Percentiles rank a stretch among this genome's conserved stretches.
These are phyloP conservation scores for Meteorus sp. DNA, from an alignment of 1,140 invertebrate species.

Conservation along the genomic window DNA sequence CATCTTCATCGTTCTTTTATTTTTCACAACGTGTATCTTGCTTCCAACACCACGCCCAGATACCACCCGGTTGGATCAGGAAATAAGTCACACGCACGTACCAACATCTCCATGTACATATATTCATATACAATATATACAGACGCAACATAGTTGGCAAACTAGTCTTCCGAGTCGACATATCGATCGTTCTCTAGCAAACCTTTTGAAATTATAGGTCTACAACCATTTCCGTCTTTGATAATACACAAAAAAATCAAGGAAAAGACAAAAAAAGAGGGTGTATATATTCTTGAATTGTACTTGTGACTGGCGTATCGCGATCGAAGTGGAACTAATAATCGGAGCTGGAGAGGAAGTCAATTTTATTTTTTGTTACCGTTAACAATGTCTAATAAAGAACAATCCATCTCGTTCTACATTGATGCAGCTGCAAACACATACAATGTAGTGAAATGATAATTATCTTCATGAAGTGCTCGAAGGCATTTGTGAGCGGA, in stretches of 20 bases:
- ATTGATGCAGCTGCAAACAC: too few species aligned
- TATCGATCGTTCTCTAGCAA: not conserved
- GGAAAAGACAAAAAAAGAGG: too few species aligned
- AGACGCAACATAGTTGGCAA: not conserved
- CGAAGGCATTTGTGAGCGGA: too few species aligned
- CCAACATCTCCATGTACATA: too few species aligned
- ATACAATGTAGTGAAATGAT: too few species aligned
- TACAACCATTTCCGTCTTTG: not conserved
- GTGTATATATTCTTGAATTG: not conserved
- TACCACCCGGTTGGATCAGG: not conserved
- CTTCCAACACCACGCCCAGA: constrained; percentile 1
- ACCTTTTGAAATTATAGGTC: constrained; percentile 5
- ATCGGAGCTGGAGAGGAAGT: not conserved
- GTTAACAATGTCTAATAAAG: too few species aligned
- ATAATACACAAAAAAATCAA: not conserved
- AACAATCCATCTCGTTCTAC: too few species aligned
- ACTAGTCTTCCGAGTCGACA: not conserved
- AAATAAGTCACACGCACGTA: not conserved
- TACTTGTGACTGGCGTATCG: not conserved
- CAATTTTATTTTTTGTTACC: not conserved
- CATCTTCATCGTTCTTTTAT: not conserved
- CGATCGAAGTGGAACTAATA: not conserved
- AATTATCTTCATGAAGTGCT: too few species aligned
- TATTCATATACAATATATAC: too few species aligned
- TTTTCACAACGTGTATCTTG: too few species aligned